Base-by-base conservation (phyloP, 2,113 vertebrate genomes). In the Capreolus pygargus region DNA sequence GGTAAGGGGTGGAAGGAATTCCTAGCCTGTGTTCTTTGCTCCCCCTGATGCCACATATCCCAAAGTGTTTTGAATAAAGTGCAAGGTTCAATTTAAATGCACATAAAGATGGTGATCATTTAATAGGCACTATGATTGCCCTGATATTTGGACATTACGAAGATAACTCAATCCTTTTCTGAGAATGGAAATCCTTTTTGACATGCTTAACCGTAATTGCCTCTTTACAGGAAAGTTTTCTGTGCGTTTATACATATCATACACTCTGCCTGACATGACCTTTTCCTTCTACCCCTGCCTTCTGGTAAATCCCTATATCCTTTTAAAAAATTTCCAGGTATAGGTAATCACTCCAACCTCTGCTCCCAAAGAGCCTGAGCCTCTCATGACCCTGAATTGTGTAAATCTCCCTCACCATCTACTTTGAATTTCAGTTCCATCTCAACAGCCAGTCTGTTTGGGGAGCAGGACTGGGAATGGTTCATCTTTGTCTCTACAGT, bases 1-100 rank as follows among this genome's bases (percentile, higher is more conserved):
- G n/a, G 7, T 28, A 28, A 92, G 19, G 6, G 25, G 14, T 28
- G 13, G 6, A 13, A 33, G 27, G 16, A 36, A 58, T 33, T 92
- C 15, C 21, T 47, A n/a, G 9, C 2, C 21, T 3, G 2, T 28
- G 9, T 17, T 83, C 25, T 39, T 17, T 61, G 9, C 14, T 15
- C 13, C 27, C 2, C 23, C 36, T 23, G 30, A n/a, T 54, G 12
- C 21, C 12, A 30, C 28, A 3, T 43, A 33, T 64, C 45, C 7
- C 91, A 15, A 21, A 92, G 21, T 19, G 27, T 33, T 96, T 89
- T 81, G 54, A 85, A 85, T 55, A 21, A 93, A 79, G 17, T 70
- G 11, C 52, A 78, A 91, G 57, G 12, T 57, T 92, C 33, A 16
- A n/a, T 54, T 92, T 11, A 76, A 89, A 88, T 6, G 52, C n/a